These are phyloP conservation scores for Pseudopodoces humilis DNA, from an alignment of 2,113 vertebrate species.

Conservation along the genomic window DNA sequence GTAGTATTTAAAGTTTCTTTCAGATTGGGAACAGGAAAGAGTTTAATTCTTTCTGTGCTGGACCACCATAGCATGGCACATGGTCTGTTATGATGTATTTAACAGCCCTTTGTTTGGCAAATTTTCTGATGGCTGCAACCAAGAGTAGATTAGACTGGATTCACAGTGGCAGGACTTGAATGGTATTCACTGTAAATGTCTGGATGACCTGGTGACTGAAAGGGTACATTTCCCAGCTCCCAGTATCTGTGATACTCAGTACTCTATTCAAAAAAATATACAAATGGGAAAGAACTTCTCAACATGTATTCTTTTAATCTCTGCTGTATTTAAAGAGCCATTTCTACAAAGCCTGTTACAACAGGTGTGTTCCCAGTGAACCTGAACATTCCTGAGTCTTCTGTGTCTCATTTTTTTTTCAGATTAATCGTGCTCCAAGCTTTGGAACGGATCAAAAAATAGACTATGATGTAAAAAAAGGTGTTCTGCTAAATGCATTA, in stretches of 20 bases:
- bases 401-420: slow-evolving; percentile 51
- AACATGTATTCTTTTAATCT: not conserved
- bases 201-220: not conserved
- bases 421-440: slow-evolving; percentile 98
- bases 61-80: not conserved
- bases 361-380: not conserved
- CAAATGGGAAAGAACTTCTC: not conserved
- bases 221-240: not conserved
- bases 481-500: slow-evolving; percentile 90
- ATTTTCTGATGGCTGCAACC: not conserved
- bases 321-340: not conserved
- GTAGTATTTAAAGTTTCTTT: not conserved
- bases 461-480: slow-evolving; percentile 96
- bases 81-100: not conserved
- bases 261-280: not conserved
- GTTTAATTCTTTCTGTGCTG: not conserved
- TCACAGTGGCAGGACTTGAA: not conserved
- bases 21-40: not conserved
- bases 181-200: not conserved
- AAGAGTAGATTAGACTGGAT: not conserved
- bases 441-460: slow-evolving; percentile 99
- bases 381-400: not conserved
- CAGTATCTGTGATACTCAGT: not conserved
- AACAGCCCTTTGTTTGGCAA: not conserved
- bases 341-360: not conserved